phyloP scores from a whole-genome alignment of 2,888 invertebrate genomes.

The Venusia cambrica region DNA sequence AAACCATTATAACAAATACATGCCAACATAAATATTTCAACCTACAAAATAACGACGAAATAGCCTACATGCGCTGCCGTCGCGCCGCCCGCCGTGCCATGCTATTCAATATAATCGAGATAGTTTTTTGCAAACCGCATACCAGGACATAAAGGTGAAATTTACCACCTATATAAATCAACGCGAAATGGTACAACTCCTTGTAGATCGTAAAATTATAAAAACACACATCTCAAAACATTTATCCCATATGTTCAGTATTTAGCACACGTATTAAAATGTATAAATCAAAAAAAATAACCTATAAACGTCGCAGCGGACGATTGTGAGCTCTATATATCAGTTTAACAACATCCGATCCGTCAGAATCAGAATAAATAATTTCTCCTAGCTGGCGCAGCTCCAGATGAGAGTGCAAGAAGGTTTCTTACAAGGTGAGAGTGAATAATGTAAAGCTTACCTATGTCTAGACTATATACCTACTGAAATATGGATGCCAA shows the following conservation, averaged over 20 bases:
- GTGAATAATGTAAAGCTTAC: too few species aligned
- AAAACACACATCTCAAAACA: slow-evolving; percentile 6
- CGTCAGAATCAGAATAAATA: slow-evolving; percentile 27
- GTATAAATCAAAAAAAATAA: slow-evolving; percentile 19
- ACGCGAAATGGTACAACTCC: not conserved
- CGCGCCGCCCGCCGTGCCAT: too few species aligned
- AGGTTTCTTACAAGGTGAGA: slow-evolving; percentile 11
- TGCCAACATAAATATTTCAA: too few species aligned
- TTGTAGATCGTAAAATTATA: slow-evolving; percentile 3
- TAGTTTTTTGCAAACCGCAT: too few species aligned
- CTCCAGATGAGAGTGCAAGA: slow-evolving; percentile 22
- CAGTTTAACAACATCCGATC: slow-evolving; percentile 31
- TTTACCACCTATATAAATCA: too few species aligned
- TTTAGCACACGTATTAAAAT: slow-evolving; percentile 11
- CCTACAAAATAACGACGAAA: too few species aligned
- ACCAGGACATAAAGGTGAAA: too few species aligned
- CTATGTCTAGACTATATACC: too few species aligned
- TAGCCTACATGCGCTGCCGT: too few species aligned
- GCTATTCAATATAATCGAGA: too few species aligned
- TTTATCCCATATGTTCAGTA: slow-evolving; percentile 14
- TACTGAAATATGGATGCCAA: too few species aligned
- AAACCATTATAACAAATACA: too few species aligned
- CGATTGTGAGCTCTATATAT: slow-evolving; percentile 22
- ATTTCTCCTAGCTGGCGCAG: slow-evolving; percentile 19
- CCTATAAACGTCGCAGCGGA: slow-evolving; percentile 15